phyloP scores from a whole-genome alignment of 2,888 invertebrate species.

The Eilema caniola region DNA sequence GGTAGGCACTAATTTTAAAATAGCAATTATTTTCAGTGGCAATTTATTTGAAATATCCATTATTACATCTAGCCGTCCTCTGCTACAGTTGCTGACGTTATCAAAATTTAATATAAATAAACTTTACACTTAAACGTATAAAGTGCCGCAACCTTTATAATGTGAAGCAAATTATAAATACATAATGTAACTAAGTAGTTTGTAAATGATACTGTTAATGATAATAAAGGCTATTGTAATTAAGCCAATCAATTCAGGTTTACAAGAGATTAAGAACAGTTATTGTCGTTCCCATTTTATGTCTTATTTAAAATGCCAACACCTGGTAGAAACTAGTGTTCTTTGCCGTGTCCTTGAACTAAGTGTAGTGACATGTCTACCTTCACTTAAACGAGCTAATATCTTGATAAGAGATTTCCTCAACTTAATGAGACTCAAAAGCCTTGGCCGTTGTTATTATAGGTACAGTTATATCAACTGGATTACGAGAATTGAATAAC shows the following conservation, averaged over 20 bases:
- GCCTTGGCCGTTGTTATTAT: slow-evolving; percentile 5
- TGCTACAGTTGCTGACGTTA: neutral
- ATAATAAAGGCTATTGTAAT: slow-evolving; percentile 5
- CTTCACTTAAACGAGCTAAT: slow-evolving; percentile 38
- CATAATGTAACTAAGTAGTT: neutral
- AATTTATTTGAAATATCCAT: neutral
- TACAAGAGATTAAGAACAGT: slow-evolving; percentile 18
- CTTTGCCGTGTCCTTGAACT: slow-evolving; percentile 24
- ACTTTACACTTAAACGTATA: no score
- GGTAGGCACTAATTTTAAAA: neutral
- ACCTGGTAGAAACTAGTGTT: slow-evolving; percentile 22
- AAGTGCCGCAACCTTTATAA: slow-evolving; percentile 7
- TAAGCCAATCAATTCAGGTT: slow-evolving; percentile 14
- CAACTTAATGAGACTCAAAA: slow-evolving; percentile 19
- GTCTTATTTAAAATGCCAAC: slow-evolving; percentile 33
- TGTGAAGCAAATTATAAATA: slow-evolving; percentile 3
- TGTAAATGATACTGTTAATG: slow-evolving; percentile 10
- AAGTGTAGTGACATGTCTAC: slow-evolving; percentile 35
- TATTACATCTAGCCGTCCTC: neutral
- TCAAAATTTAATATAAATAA: no score
- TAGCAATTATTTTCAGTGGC: neutral
- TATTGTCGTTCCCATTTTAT: slow-evolving; percentile 23
- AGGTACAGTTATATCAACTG: slow-evolving; percentile 15
- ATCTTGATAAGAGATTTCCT: slow-evolving; percentile 32
- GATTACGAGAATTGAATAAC: neutral